These are phyloP conservation scores for Chelmon rostratus DNA, from an alignment of 2,797 vertebrate genomes.

Conservation along the genomic window DNA sequence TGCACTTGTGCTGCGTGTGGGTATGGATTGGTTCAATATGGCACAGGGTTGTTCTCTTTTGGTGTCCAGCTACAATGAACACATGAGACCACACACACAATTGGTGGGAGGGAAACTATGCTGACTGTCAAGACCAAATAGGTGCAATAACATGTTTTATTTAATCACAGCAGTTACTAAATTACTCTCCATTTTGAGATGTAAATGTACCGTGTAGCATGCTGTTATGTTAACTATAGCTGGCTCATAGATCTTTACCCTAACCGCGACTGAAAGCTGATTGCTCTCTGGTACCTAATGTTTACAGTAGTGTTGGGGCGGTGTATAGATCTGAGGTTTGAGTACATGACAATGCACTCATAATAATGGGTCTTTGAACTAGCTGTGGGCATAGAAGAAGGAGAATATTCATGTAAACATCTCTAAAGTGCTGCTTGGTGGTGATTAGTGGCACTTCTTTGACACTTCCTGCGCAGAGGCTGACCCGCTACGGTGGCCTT, in stretches of 20 bases:
- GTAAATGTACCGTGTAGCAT: constrained; percentile 39
- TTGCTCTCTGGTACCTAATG: constrained; percentile 42
- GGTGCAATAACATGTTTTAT: constrained; percentile 36
- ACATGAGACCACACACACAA: constrained; percentile 39
- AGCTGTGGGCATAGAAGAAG: constrained; percentile 7
- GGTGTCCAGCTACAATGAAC: constrained; percentile 7
- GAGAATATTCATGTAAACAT: constrained; percentile 33
- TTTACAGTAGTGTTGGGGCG: constrained; percentile 19
- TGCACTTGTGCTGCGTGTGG: not conserved
- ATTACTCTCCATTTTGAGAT: constrained; percentile 29
- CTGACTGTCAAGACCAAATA: constrained; percentile 9
- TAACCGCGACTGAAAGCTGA: not conserved
- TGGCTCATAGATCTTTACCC: constrained; percentile 11
- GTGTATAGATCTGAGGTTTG: constrained; percentile 39
- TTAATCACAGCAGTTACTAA: constrained; percentile 19
- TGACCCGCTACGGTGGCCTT: constrained; percentile 82
- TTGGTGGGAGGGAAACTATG: not conserved
- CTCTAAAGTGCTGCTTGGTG: constrained; percentile 39
- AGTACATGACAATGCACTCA: constrained; percentile 15
- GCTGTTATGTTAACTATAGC: constrained; percentile 39
- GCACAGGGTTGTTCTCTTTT: constrained; percentile 24
- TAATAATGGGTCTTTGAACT: constrained; percentile 46
- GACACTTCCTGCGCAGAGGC: constrained; percentile 71
- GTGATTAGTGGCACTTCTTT: constrained; percentile 71
- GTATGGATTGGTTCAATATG: not conserved